Evolutionary conservation across 2,113 vertebrate species (phyloP).

Genomic region (Odobenus rosmarus): DNA sequence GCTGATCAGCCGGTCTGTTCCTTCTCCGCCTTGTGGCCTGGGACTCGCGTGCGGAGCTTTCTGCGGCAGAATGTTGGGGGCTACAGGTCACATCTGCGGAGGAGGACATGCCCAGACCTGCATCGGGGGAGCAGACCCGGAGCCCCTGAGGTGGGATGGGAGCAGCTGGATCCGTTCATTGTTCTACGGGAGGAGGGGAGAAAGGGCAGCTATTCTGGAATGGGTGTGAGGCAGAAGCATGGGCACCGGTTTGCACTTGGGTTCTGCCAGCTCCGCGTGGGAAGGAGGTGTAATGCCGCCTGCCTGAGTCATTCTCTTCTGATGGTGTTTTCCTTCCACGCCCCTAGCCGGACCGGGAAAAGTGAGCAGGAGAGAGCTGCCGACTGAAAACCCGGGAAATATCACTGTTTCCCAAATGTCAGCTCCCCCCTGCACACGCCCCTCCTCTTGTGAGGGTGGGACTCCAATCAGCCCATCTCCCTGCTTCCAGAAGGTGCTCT

Average conservation of each 20-base stretch:
- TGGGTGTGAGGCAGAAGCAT: not conserved
- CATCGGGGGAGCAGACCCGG: not conserved
- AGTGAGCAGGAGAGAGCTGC: not conserved
- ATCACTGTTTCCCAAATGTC: not conserved
- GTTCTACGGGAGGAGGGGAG: not conserved
- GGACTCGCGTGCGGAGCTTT: accelerated
- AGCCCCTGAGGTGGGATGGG: not conserved
- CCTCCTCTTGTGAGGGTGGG: accelerated
- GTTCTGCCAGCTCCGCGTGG: accelerated
- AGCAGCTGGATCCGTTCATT: not conserved
- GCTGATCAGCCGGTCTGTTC: not conserved
- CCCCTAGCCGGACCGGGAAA: not conserved
- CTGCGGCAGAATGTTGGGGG: too few species aligned
- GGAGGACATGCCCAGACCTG: not conserved
- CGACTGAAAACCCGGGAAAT: not conserved
- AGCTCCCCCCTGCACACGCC: accelerated
- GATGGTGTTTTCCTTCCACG: not conserved
- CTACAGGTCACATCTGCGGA: accelerated
- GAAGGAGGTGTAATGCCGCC: not conserved
- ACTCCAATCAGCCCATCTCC: too few species aligned
- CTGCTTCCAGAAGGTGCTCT: accelerated
- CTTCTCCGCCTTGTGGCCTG: accelerated
- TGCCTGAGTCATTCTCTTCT: slow-evolving; percentile 13
- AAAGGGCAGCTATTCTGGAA: not conserved
- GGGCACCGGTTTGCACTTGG: not conserved